phyloP scores from a whole-genome alignment of 2,797 vertebrate genomes.

The Muscicapa comitata region DNA sequence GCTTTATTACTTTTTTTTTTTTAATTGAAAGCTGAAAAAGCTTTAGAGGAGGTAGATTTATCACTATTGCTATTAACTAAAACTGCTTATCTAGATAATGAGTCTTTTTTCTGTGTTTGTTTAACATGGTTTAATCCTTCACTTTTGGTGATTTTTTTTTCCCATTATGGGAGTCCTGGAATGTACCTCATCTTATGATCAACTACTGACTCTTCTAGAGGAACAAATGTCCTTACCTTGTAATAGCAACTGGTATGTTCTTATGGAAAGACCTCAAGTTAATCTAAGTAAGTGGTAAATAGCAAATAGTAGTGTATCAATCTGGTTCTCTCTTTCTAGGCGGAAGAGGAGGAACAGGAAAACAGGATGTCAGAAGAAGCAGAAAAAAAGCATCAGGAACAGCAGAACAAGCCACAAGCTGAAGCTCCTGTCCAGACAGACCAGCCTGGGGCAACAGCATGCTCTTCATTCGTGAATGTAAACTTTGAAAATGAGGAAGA shows the following conservation, averaged over 20 bases:
- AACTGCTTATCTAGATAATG: background rate
- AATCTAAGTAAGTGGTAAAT: background rate
- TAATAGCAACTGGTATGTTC: background rate
- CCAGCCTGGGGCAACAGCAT: conserved; percentile 69
- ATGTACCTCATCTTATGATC: background rate
- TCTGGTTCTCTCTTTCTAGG: conserved; percentile 67
- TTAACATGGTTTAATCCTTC: background rate
- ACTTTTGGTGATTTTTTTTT: background rate
- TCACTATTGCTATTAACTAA: background rate
- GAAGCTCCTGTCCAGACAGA: conserved; percentile 69
- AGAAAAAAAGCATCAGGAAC: conserved; percentile 80
- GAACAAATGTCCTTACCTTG: background rate
- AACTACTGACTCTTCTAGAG: background rate
- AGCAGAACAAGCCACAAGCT: conserved; percentile 67
- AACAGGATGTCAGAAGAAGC: conserved; percentile 89
- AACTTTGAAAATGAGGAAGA: conserved; percentile 85
- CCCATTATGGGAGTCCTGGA: background rate
- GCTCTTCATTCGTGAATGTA: conserved; percentile 76
- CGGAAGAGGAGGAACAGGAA: conserved; percentile 89
- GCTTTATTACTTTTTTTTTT: background rate
- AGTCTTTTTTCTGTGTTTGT: background rate
- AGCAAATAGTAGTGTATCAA: background rate
- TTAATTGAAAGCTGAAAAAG: background rate
- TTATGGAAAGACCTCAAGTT: background rate
- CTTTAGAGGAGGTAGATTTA: background rate